Conservation (phyloP, 2,797 vertebrate genomes). For the Parauchenoglanis punctatus region DNA sequence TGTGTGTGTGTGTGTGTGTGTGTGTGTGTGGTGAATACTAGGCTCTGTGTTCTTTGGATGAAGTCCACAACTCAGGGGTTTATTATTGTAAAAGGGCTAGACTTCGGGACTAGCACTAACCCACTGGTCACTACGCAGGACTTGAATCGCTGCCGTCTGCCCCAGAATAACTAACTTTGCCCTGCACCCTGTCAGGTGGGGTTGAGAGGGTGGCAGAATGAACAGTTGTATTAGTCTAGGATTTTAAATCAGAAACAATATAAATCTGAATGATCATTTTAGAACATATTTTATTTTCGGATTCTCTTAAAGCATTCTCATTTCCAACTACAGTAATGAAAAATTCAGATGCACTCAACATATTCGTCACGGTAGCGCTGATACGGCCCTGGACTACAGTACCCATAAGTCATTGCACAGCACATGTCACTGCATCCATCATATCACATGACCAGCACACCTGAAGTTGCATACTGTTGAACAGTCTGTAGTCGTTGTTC, state of each 20-base stretch:
- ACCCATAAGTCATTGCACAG: no score
- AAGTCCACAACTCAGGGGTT: neutral
- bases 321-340: neutral
- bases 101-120: neutral
- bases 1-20: conserved; percentile 4
- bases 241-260: neutral
- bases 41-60: neutral
- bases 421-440: no score
- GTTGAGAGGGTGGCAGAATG: neutral
- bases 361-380: no score
- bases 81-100: neutral
- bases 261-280: neutral
- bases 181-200: neutral
- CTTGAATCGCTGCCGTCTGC: neutral
- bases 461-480: no score
- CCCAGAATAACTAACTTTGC: neutral
- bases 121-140: neutral
- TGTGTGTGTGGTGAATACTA: neutral
- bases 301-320: neutral
- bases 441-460: no score
- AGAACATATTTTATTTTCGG: neutral
- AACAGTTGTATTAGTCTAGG: neutral
- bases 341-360: neutral
- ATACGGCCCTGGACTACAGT: no score
- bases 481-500: no score